Base-by-base conservation (phyloP, 2,797 vertebrate genomes). In the Rhinophrynus dorsalis region DNA sequence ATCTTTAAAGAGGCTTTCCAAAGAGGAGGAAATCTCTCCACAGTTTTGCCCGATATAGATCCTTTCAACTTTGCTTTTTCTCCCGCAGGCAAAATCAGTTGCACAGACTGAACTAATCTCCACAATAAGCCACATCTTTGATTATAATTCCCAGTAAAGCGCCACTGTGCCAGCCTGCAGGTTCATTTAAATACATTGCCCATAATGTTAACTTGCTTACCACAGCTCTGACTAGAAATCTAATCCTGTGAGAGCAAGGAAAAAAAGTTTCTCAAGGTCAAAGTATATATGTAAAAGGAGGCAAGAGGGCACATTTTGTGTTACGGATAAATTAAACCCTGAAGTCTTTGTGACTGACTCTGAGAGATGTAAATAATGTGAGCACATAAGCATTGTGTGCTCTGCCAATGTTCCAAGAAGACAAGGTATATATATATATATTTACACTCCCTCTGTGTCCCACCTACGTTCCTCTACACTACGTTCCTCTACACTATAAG, bases 121-220 rank as follows among this genome's bases (percentile, higher is more conserved):
- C 77, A 23, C 75, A 75, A 80, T 88, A 83, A 86, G 81, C 76
- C 78, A 75, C 76, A 72, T 68, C 81, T 90, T 87, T 88, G 85
- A 90, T 88, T 85, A 75, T 70, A 78, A 80, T 81, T 78, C 75
- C 81, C 82, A 78, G 67, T 77, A 84, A 86, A 76, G 67, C 79
- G 74, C 78, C 44, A 77, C 74, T 80, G 79, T 47, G 23, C 79
- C 83, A 84, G 81, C 75, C 75, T 50, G 68, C 77, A 77, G 72
- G 74, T 0, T 1, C 32, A 76, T 81, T 76, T 79, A 81, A 85
- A 83, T 80, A 81, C 79, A 77, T 79, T 69, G 64, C 80, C 76
- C 63, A 47, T 75, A 75, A 70, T 50, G 70, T 75, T 74, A 70
- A 76, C 52, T 75, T 65, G 44, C 59, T 1, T 74, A 74, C 51